These are phyloP conservation scores for Pterostichus niger DNA, from an alignment of 2,888 invertebrate genomes.

Conservation along the genomic window DNA sequence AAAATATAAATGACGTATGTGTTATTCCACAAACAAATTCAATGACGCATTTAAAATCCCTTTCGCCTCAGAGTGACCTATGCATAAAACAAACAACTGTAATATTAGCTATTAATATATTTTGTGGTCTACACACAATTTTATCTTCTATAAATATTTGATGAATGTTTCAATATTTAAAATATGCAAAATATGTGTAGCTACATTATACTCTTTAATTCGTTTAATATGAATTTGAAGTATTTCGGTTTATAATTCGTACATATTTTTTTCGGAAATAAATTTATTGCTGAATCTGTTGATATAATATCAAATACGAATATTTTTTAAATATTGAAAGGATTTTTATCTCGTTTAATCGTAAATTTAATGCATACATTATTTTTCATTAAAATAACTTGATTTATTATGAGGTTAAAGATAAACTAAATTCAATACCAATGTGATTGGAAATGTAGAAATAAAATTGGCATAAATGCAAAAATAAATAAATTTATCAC, in stretches of 20 bases:
- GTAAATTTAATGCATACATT: not conserved
- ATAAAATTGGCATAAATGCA: no score
- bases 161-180: not conserved
- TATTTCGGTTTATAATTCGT: conserved; percentile 9
- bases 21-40: no score
- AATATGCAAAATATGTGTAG: conserved; percentile 1
- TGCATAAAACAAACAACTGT: no score
- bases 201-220: not conserved
- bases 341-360: not conserved
- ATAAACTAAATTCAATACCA: not conserved
- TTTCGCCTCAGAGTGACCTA: no score
- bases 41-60: no score
- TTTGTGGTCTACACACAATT: no score
- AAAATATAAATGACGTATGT: no score
- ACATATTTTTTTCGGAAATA: conserved; percentile 11
- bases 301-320: not conserved
- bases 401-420: not conserved
- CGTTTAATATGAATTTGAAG: conserved; percentile 12
- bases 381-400: conserved; percentile 18
- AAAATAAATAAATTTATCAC: no score
- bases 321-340: conserved; percentile 3
- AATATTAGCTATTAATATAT: no score
- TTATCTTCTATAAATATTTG: no score
- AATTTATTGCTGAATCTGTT: conserved; percentile 1
- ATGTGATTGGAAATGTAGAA: no score